A percentile compares a stretch with the other conserved stretches of the same genome.
Conservation (phyloP, 1,140 invertebrate genomes). For the Halyomorpha halys region DNA sequence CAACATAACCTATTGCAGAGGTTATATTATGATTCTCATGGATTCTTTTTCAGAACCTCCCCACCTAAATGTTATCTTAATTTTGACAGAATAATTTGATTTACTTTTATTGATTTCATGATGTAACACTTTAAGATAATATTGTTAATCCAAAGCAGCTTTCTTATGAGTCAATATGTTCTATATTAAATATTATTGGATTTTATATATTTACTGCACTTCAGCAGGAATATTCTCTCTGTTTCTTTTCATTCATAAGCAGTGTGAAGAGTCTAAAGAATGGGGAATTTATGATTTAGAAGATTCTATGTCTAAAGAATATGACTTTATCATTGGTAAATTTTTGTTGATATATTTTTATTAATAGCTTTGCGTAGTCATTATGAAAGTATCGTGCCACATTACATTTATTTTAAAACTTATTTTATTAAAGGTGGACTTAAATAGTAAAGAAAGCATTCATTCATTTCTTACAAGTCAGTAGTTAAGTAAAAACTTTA, state of each 20-base stretch:
- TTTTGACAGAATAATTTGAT: neutral
- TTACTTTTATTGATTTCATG: conserved; percentile 9
- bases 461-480: no score
- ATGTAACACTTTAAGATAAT: conserved; percentile 2
- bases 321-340: conserved; percentile 29
- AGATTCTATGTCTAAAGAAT: conserved; percentile 20
- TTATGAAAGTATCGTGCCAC: no score
- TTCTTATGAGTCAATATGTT: conserved; percentile 17
- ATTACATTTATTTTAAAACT: no score
- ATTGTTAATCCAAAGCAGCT: conserved; percentile 1
- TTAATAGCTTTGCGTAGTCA: no score
- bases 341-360: no score
- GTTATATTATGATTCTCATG: no score
- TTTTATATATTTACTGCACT: conserved; percentile 24
- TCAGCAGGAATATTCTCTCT: conserved; percentile 25
- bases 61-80: no score
- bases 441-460: no score
- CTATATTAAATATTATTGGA: conserved; percentile 24
- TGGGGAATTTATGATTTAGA: conserved; percentile 24
- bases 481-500: no score
- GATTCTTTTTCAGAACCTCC: no score
- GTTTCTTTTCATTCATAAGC: conserved; percentile 24
- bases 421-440: no score
- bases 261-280: conserved; percentile 21
- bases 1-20: no score